These are phyloP conservation scores for Catocala fraxini DNA, from an alignment of 2,888 invertebrate genomes.

Conservation along the genomic window DNA sequence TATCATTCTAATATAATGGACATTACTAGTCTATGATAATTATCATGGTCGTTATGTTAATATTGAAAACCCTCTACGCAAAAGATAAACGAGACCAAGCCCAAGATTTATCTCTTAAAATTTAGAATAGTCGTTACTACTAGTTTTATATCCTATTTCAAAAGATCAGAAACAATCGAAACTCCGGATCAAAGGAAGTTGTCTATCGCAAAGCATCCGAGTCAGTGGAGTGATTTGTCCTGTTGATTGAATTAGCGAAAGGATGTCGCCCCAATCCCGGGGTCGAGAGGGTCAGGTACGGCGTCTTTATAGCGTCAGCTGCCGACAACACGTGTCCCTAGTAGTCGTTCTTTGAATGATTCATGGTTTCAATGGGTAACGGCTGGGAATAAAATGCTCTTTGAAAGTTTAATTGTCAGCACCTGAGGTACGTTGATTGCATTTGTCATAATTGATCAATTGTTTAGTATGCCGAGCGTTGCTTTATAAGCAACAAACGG, in stretches of 20 bases:
- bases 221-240: conserved; percentile 58
- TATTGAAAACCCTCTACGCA: not conserved
- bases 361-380: conserved; percentile 48
- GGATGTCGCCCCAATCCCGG: conserved; percentile 62
- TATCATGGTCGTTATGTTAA: too few relatives aligned
- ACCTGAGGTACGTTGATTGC: not conserved
- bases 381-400: conserved; percentile 8
- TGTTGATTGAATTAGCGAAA: conserved; percentile 78
- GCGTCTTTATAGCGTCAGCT: conserved; percentile 69
- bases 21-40: too few relatives aligned
- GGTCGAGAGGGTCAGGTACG: conserved; percentile 65
- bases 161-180: conserved; percentile 14
- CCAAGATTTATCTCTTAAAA: too few relatives aligned
- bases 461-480: not conserved
- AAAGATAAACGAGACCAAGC: not conserved
- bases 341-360: conserved; percentile 53
- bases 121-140: not conserved
- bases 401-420: not conserved
- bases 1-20: too few relatives aligned
- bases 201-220: conserved; percentile 42
- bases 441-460: not conserved
- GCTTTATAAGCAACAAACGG: too few relatives aligned
- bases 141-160: not conserved
- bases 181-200: conserved; percentile 50
- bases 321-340: conserved; percentile 63